Evolutionary conservation across 1,140 invertebrate species (phyloP).

Genomic region (Orussus abietinus): DNA sequence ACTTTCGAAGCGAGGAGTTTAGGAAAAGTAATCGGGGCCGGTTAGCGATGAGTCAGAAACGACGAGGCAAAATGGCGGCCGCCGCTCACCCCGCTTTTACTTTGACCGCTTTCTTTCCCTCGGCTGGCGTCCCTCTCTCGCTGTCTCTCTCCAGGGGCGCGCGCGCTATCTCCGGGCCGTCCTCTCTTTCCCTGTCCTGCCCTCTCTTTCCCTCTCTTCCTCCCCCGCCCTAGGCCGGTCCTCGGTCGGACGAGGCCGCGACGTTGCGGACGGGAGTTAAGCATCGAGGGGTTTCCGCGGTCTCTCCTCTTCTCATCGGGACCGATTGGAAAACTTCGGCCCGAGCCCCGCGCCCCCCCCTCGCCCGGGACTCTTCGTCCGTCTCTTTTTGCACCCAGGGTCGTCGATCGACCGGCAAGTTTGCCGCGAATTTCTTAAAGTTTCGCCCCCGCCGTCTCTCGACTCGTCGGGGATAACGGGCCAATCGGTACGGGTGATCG

Average conservation of each 20-base stretch:
- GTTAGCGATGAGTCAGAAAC: too few species aligned
- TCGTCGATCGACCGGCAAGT: slow-evolving; percentile 6
- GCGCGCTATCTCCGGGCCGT: too few species aligned
- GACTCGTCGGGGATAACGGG: too few species aligned
- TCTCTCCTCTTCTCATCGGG: slow-evolving; percentile 29
- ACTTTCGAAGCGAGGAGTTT: too few species aligned
- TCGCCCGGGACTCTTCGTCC: not conserved
- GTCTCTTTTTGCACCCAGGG: slow-evolving; percentile 3
- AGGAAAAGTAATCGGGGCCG: too few species aligned
- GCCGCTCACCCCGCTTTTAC: not conserved
- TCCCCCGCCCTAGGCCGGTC: not conserved
- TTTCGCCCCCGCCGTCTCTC: not conserved
- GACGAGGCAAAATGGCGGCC: too few species aligned
- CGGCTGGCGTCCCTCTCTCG: slow-evolving; percentile 3
- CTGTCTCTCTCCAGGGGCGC: not conserved
- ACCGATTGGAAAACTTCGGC: slow-evolving; percentile 29
- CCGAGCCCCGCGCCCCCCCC: slow-evolving; percentile 8
- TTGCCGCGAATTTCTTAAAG: not conserved
- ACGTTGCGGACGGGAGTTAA: slow-evolving; percentile 30
- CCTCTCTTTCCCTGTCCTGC: too few species aligned
- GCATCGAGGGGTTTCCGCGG: slow-evolving; percentile 31
- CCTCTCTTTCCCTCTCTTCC: not conserved
- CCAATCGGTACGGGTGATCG: too few species aligned
- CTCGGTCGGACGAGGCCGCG: slow-evolving; percentile 12
- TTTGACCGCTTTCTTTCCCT: slow-evolving; percentile 17